phyloP scores from a whole-genome alignment of 2,113 vertebrate genomes.

The Cavia porcellus region DNA sequence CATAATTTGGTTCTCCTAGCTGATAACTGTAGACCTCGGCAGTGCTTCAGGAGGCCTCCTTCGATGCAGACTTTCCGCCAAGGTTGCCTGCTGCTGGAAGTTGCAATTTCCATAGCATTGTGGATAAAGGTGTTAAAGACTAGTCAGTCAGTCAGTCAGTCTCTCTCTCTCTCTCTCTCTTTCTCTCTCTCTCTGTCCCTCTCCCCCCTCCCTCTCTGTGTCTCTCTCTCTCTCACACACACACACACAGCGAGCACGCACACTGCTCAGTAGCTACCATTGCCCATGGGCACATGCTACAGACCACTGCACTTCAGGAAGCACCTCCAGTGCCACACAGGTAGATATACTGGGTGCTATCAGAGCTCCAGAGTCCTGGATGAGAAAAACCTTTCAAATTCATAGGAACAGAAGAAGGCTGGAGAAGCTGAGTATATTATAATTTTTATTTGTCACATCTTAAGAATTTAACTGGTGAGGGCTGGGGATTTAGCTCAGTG shows the following conservation, averaged over 20 bases:
- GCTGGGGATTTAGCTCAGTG: no score
- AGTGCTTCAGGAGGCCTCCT: background rate
- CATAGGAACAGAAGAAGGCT: background rate
- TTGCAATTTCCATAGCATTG: background rate
- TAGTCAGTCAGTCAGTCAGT: no score
- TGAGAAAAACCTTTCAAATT: background rate
- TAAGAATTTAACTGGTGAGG: background rate
- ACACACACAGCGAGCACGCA: background rate
- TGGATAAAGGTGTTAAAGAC: background rate
- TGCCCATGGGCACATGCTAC: background rate
- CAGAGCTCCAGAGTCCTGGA: background rate
- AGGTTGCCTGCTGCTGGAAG: background rate
- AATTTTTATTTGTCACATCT: conserved; percentile 9
- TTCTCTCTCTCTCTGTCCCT: background rate
- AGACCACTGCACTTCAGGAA: background rate
- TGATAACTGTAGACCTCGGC: background rate
- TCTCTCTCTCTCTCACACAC: background rate
- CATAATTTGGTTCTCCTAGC: background rate
- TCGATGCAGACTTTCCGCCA: background rate
- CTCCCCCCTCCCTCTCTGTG: no score
- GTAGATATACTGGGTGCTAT: background rate
- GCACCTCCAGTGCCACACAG: background rate
- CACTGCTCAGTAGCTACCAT: background rate
- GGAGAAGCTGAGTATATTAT: background rate
- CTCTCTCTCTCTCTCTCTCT: background rate